Evolutionary conservation across 2,888 invertebrate genomes (phyloP).

Genomic region (Gryllus longicercus): DNA sequence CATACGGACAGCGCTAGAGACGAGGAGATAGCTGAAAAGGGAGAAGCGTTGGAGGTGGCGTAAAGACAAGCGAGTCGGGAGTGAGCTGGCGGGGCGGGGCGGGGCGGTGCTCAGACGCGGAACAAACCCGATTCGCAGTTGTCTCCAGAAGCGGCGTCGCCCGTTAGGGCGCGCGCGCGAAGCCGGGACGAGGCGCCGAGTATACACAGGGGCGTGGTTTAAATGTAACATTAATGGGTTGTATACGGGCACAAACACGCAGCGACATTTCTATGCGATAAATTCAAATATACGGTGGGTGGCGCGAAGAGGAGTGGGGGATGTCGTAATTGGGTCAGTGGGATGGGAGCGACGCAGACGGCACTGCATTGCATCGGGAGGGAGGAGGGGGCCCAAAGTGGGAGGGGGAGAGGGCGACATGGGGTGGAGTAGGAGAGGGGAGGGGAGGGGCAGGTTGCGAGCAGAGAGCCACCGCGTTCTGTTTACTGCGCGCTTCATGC

Average conservation of each 20-base stretch:
- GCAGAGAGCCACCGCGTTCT: background rate
- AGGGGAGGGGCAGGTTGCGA: background rate
- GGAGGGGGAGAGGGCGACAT: background rate
- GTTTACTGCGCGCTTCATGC: conserved; percentile 11
- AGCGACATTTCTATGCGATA: conserved; percentile 11
- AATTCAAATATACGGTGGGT: background rate
- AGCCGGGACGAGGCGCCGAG: background rate
- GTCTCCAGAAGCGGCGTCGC: background rate
- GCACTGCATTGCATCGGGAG: background rate
- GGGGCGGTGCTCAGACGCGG: background rate
- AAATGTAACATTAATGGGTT: conserved; percentile 17
- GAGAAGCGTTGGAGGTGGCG: too few species aligned
- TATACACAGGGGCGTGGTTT: conserved; percentile 11
- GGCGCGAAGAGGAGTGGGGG: background rate
- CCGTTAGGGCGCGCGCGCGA: background rate
- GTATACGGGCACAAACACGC: conserved; percentile 10
- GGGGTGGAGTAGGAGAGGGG: background rate
- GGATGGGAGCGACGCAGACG: background rate
- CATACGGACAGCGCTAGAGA: too few species aligned
- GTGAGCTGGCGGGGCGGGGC: background rate
- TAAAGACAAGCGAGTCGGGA: background rate
- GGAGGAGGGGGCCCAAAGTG: background rate
- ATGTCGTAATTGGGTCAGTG: background rate
- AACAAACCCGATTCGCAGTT: background rate
- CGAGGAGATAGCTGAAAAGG: too few species aligned